Base-by-base conservation (phyloP, 2,888 invertebrate genomes). In the Ethmia dodecea region DNA sequence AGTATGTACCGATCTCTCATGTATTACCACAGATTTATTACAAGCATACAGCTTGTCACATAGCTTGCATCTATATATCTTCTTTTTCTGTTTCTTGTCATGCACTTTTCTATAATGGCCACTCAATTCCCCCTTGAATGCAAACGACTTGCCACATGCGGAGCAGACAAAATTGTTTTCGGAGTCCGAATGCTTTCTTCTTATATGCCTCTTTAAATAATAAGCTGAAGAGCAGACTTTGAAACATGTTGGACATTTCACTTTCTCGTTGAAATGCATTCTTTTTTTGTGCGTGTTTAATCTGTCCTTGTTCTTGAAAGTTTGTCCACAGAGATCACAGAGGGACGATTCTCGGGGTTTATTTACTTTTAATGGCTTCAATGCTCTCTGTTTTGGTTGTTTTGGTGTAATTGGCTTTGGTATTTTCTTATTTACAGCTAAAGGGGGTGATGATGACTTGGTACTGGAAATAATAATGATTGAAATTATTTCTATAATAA, bases 1-100 rank as follows among this genome's bases (percentile, higher is more conserved):
- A 62, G 86, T 86, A 42, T 87, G 87, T n/a, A 62, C 75, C 27
- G 87, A 81, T 60, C 86, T 63, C 33, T 81, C 78, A 55, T 87
- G 87, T 11, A 86, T 67, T 29, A 66, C 37, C n/a, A 78, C 66
- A 31, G 81, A 80, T 39, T 83, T 84, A 2, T 60, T 48, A 50
- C 73, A 78, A 41, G 71, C 71, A 43, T 83, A 86, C 3, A 54
- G 61, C 49, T 83, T 84, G 25, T 72, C 60, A 55, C 87, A 87
- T 33, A 70, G 58, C 52, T 73, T 71, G 58, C 87, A 87, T 9
- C 52, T 16, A 47, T 48, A 74, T 10, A 49, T 43, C 37, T 66
- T 75, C 33, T 66, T 70, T 0, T 67, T 65, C 31, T 42, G 54
- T 33, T 62, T 53, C 35, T 70, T 73, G 3, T 73, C 59, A 45